A percentile compares a stretch with the other conserved stretches of the same genome.
These are phyloP conservation scores for Cheirogaleus major DNA, from an alignment of 2,797 vertebrate species.

Conservation along the genomic window DNA sequence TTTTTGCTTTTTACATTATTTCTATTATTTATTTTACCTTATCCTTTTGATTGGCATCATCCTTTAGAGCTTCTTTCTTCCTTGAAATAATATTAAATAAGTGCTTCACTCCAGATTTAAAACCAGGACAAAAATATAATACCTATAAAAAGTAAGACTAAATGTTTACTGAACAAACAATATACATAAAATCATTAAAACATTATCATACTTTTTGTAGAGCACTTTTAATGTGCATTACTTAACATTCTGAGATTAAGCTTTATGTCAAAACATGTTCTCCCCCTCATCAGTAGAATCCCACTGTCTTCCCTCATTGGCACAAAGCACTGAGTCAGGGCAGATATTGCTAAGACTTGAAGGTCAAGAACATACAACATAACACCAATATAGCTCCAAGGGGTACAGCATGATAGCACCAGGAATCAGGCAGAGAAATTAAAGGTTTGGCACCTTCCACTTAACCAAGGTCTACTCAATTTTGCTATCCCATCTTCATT, in stretches of 20 bases:
- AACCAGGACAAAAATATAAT: constrained; percentile 96
- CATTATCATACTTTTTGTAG: neutral
- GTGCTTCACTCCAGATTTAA: constrained; percentile 94
- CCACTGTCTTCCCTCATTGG: neutral
- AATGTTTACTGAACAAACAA: constrained; percentile 40
- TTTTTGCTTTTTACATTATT: neutral
- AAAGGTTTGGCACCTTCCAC: neutral
- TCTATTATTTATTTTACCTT: constrained; percentile 80
- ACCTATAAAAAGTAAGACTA: constrained; percentile 87
- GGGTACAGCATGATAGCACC: neutral
- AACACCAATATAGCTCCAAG: neutral
- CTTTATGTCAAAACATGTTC: neutral
- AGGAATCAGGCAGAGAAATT: neutral
- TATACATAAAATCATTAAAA: constrained; percentile 21
- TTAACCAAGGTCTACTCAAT: constrained; percentile 22
- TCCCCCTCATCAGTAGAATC: neutral
- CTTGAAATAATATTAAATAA: constrained; percentile 91
- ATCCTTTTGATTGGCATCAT: constrained; percentile 86
- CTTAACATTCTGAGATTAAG: neutral
- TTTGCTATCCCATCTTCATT: neutral
- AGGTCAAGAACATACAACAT: neutral
- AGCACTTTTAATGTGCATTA: neutral
- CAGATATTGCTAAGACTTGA: neutral
- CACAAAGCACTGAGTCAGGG: neutral
- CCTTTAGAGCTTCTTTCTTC: constrained; percentile 89